Evolutionary conservation across 2,888 invertebrate genomes (phyloP).

Genomic region (Ennomos fuscantarius): DNA sequence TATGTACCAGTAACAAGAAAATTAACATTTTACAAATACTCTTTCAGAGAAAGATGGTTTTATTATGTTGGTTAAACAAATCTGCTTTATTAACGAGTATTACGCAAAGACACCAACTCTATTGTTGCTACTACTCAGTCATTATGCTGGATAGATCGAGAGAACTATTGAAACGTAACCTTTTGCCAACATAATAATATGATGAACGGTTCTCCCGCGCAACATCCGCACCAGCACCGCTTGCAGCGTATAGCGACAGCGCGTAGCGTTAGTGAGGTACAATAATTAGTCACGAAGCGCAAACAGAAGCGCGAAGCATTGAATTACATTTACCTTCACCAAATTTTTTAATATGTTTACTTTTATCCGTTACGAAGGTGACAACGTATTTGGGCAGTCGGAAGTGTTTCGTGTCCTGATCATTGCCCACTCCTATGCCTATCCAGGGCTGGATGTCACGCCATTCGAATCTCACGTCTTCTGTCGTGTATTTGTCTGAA

Average conservation of each 20-base stretch:
- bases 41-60: too few species aligned
- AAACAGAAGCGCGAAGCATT: slow-evolving; percentile 81
- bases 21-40: too few species aligned
- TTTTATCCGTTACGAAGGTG: slow-evolving; percentile 85
- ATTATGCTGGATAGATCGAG: too few species aligned
- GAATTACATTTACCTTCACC: slow-evolving; percentile 87
- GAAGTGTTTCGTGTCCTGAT: slow-evolving; percentile 80
- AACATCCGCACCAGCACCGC: slow-evolving; percentile 58
- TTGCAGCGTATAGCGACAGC: slow-evolving; percentile 63
- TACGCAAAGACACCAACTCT: too few species aligned
- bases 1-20: neutral
- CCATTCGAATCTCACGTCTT: slow-evolving; percentile 87
- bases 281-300: slow-evolving; percentile 70
- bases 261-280: slow-evolving; percentile 66
- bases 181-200: too few species aligned
- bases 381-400: slow-evolving; percentile 87
- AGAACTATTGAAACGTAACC: too few species aligned
- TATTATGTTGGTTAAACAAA: too few species aligned
- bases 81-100: too few species aligned
- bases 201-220: too few species aligned
- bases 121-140: too few species aligned
- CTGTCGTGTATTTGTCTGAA: slow-evolving; percentile 86
- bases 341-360: slow-evolving; percentile 86
- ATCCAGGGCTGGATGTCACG: slow-evolving; percentile 82
- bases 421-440: slow-evolving; percentile 77